phyloP scores from a whole-genome alignment of 2,888 invertebrate species.

The Sycophila texana region DNA sequence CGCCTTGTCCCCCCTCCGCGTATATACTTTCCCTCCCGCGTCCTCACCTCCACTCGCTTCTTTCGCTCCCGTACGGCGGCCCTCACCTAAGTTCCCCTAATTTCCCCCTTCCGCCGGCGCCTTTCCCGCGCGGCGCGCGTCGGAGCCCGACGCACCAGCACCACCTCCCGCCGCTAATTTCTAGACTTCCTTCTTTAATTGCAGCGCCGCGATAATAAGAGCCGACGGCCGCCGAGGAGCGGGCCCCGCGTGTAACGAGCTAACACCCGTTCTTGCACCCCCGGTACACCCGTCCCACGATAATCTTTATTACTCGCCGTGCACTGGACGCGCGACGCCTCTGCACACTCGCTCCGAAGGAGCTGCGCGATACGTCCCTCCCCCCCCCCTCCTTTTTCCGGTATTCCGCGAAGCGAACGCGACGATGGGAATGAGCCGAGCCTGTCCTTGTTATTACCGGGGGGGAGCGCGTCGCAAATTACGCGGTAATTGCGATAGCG shows the following conservation, averaged over 20 bases:
- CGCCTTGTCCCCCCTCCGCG: conserved; percentile 51
- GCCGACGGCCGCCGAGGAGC: conserved; percentile 48
- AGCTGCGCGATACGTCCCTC: background rate
- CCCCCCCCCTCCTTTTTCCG: background rate
- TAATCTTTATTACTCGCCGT: conserved; percentile 63
- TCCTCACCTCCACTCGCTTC: too few species aligned
- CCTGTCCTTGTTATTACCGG: conserved; percentile 16
- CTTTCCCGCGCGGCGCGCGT: too few species aligned
- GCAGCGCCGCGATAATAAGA: conserved; percentile 70
- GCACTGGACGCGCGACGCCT: conserved; percentile 42
- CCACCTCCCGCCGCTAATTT: conserved; percentile 69
- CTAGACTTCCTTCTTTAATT: conserved; percentile 73
- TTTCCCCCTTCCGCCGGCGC: background rate
- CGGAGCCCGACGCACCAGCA: background rate
- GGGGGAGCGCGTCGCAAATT: conserved; percentile 42
- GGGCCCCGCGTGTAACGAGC: conserved; percentile 66
- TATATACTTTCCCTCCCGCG: background rate
- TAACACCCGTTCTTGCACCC: conserved; percentile 67
- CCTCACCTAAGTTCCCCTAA: background rate
- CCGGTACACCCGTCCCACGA: conserved; percentile 59
- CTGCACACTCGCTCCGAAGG: conserved; percentile 21
- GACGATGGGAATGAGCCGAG: conserved; percentile 9
- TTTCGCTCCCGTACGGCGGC: background rate
- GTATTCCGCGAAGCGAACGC: background rate
- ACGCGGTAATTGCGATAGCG: conserved; percentile 48